A percentile compares a stretch with the other conserved stretches of the same genome.
phyloP scores from a whole-genome alignment of 2,797 vertebrate species.

The Pipistrellus pipistrellus region DNA sequence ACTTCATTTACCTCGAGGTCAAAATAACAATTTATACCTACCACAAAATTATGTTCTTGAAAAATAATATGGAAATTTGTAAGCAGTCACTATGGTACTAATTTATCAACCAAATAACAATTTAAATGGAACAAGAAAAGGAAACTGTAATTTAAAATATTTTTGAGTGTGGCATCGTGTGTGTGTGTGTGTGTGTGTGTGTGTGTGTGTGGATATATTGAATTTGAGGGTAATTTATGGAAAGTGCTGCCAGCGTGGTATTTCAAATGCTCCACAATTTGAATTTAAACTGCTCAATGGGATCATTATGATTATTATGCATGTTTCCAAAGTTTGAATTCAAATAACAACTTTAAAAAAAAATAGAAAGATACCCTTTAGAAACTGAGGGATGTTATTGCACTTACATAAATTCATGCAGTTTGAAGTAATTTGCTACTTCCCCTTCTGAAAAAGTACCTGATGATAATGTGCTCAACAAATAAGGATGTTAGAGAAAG shows the following conservation, averaged over 20 bases:
- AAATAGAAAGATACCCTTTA: conserved; percentile 85
- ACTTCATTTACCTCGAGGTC: background rate
- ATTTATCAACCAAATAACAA: conserved; percentile 86
- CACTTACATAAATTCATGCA: conserved; percentile 82
- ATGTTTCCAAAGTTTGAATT: conserved; percentile 89
- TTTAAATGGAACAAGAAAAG: conserved; percentile 87
- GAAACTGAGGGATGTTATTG: conserved; percentile 83
- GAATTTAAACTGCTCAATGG: conserved; percentile 91
- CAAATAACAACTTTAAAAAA: conserved; percentile 88
- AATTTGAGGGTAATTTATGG: conserved; percentile 91
- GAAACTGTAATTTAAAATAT: conserved; percentile 89
- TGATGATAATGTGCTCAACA: conserved; percentile 36
- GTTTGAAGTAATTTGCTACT: conserved; percentile 81
- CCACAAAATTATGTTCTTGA: conserved; percentile 81
- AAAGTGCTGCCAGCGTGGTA: conserved; percentile 89
- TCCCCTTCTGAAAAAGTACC: conserved; percentile 73
- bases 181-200: conserved; percentile 79
- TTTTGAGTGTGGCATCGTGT: conserved; percentile 75
- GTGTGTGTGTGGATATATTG: conserved; percentile 85
- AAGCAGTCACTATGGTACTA: conserved; percentile 83
- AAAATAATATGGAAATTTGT: conserved; percentile 84
- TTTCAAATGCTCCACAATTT: conserved; percentile 90
- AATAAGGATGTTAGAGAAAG: background rate
- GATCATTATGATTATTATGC: conserved; percentile 92
- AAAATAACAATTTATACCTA: conserved; percentile 69